A percentile compares a stretch with the other conserved stretches of the same genome.
Conservation (phyloP, 2,888 invertebrate genomes). For the Gastracanthus pulcherrimus region DNA sequence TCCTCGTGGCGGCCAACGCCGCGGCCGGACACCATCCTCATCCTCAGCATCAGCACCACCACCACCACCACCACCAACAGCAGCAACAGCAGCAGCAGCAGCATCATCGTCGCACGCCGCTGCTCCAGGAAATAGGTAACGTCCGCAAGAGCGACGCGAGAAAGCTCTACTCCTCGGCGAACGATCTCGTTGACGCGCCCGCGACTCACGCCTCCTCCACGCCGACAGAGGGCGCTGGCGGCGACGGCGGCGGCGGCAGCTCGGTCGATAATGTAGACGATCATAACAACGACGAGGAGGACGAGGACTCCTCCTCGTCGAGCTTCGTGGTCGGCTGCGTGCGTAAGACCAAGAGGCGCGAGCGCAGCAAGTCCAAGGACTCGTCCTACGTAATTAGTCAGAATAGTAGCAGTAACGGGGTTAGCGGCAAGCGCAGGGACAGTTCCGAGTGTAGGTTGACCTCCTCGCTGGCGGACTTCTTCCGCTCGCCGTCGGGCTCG, state of each 20-base stretch:
- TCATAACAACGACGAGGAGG: slow-evolving; percentile 61
- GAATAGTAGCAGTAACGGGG: not conserved
- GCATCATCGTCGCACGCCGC: slow-evolving; percentile 78
- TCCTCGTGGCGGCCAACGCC: slow-evolving; percentile 77
- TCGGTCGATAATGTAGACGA: slow-evolving; percentile 31
- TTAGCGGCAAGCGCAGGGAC: slow-evolving; percentile 69
- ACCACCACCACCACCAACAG: no score
- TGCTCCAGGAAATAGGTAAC: slow-evolving; percentile 85
- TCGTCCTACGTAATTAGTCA: slow-evolving; percentile 52
- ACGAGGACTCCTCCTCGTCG: slow-evolving; percentile 64
- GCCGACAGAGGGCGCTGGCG: not conserved
- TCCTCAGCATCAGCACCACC: slow-evolving; percentile 15
- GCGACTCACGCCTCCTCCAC: not conserved
- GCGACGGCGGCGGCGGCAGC: slow-evolving; percentile 8
- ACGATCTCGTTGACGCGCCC: slow-evolving; percentile 72
- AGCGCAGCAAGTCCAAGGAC: slow-evolving; percentile 75
- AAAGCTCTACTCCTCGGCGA: slow-evolving; percentile 77
- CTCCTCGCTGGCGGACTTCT: slow-evolving; percentile 73
- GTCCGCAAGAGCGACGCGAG: slow-evolving; percentile 74
- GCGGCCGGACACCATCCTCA: not conserved
- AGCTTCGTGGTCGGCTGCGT: slow-evolving; percentile 67
- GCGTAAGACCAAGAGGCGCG: slow-evolving; percentile 71
- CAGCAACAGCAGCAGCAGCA: slow-evolving; percentile 67
- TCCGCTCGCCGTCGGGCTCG: slow-evolving; percentile 75
- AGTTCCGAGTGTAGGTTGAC: slow-evolving; percentile 74